A percentile compares a stretch with the other conserved stretches of the same genome.
phyloP scores from a whole-genome alignment of 2,888 invertebrate species.

The Pyrocoelia pectoralis region DNA sequence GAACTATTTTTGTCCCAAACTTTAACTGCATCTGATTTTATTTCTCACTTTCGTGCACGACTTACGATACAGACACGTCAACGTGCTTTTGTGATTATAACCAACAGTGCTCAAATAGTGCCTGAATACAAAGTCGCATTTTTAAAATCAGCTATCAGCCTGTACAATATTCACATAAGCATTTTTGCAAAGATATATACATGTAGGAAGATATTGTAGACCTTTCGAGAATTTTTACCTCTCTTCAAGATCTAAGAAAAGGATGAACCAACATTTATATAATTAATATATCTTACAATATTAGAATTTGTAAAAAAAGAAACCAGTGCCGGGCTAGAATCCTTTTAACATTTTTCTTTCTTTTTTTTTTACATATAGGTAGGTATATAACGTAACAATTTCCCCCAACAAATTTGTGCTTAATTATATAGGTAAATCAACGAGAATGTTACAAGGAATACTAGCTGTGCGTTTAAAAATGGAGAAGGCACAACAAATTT shows the following conservation, averaged over 20 bases:
- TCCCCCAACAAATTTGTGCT: conserved; percentile 14
- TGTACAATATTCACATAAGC: conserved; percentile 39
- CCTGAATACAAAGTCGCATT: conserved; percentile 17
- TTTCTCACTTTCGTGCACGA: conserved; percentile 29
- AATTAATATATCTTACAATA: conserved; percentile 49
- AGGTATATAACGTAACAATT: conserved; percentile 17
- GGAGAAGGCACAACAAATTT: conserved; percentile 56
- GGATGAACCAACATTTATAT: conserved; percentile 42
- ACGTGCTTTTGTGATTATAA: conserved; percentile 15
- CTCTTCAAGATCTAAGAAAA: conserved; percentile 23
- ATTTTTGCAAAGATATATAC: conserved; percentile 37
- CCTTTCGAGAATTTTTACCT: conserved; percentile 11
- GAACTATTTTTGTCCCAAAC: conserved; percentile 31
- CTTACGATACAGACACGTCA: conserved; percentile 12
- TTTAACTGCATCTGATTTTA: conserved; percentile 31
- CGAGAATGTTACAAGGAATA: conserved; percentile 24
- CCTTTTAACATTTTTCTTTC: conserved; percentile 12
- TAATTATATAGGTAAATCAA: background rate
- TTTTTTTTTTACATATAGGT: no score
- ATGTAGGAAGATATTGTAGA: conserved; percentile 27
- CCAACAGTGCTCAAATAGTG: conserved; percentile 10
- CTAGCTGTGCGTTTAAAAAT: conserved; percentile 55
- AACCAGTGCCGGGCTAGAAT: conserved; percentile 45
- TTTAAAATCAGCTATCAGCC: conserved; percentile 36
- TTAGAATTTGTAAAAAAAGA: conserved; percentile 50